Conservation (phyloP, 1,140 invertebrate species). For the Caligus rogercresseyi region DNA sequence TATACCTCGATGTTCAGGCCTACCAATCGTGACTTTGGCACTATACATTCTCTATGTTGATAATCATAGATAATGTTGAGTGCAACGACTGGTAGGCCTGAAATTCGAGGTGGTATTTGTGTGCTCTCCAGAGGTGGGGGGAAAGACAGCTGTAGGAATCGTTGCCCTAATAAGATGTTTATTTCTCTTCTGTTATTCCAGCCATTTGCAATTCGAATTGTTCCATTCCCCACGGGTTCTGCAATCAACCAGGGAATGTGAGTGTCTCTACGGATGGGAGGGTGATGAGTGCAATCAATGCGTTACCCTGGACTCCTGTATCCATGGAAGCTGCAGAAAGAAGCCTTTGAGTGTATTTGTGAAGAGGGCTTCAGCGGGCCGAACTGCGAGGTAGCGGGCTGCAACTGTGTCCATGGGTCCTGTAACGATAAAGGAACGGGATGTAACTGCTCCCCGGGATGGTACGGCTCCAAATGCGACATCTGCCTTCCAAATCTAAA, state of each 20-base stretch:
- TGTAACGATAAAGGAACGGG: neutral
- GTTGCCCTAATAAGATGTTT: no score
- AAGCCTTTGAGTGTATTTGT: slow-evolving; percentile 11
- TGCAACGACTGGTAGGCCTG: no score
- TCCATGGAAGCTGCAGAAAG: neutral
- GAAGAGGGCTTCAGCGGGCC: neutral
- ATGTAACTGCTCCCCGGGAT: neutral
- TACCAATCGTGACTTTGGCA: no score
- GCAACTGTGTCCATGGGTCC: neutral
- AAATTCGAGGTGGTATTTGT: no score
- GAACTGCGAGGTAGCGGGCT: neutral
- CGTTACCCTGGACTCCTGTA: neutral
- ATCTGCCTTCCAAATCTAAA: neutral
- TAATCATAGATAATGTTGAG: no score
- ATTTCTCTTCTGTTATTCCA: no score
- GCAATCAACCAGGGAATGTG: neutral
- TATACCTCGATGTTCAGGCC: no score
- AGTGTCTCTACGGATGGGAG: neutral
- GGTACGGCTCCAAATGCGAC: neutral
- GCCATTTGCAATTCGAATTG: neutral
- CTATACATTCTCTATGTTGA: no score
- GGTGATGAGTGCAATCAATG: neutral
- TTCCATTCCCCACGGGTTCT: neutral
- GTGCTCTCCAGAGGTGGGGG: no score
- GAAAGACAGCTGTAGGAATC: no score